Evolutionary conservation across 2,797 vertebrate species (phyloP).

Genomic region (Antennarius maculatus): DNA sequence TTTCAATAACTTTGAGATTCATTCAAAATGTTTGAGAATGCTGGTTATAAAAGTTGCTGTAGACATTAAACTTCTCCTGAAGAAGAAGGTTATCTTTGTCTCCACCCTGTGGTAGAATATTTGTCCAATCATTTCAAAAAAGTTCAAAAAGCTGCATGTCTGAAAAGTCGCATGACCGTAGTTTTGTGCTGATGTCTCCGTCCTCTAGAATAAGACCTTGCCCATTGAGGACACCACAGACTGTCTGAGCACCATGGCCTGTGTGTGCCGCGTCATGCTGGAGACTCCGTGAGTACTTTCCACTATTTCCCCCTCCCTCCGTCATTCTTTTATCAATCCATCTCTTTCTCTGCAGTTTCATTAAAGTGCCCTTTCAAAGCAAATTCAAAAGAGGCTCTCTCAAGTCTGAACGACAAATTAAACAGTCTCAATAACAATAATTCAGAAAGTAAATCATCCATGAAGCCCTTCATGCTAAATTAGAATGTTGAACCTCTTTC

Average conservation of each 20-base stretch:
- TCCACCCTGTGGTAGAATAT: conserved; percentile 59
- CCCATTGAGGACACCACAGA: conserved; percentile 94
- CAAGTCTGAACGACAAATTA: conserved; percentile 28
- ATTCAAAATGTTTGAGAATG: conserved; percentile 35
- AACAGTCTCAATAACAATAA: conserved; percentile 3
- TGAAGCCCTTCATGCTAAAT: conserved; percentile 37
- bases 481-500: conserved; percentile 4
- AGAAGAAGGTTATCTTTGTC: conserved; percentile 29
- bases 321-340: neutral
- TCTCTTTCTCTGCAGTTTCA: conserved; percentile 20
- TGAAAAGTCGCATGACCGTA: neutral
- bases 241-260: conserved; percentile 94
- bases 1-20: neutral
- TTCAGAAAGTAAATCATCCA: conserved; percentile 6
- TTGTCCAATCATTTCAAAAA: neutral
- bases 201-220: conserved; percentile 89
- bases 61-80: neutral
- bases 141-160: neutral
- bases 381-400: conserved; percentile 19
- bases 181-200: neutral
- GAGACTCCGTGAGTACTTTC: conserved; percentile 90
- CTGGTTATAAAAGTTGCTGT: conserved; percentile 8
- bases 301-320: neutral
- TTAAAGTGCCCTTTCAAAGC: conserved; percentile 31
- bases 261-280: conserved; percentile 92